These are phyloP conservation scores for Lacerta viridis DNA, from an alignment of 2,797 vertebrate genomes.

Conservation along the genomic window DNA sequence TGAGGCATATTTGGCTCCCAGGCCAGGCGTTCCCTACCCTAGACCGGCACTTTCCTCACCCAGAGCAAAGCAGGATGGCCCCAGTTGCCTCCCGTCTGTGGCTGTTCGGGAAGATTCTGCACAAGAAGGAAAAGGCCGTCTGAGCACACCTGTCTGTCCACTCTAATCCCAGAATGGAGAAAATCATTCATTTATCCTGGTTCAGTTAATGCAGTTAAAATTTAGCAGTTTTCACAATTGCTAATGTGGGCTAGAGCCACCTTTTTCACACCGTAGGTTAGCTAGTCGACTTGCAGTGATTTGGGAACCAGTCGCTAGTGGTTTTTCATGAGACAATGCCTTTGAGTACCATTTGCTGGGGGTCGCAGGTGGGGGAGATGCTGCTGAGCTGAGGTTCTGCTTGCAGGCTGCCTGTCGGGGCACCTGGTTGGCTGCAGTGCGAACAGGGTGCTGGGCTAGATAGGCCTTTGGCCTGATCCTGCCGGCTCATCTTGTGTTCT, in stretches of 20 bases:
- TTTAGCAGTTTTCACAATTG: neutral
- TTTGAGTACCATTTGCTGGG: no score
- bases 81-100: neutral
- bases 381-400: no score
- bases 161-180: neutral
- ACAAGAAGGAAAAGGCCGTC: neutral
- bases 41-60: neutral
- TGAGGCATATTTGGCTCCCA: no score
- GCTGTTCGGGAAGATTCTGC: neutral
- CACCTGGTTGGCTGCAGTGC: no score
- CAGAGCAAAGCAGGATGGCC: neutral
- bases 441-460: no score
- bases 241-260: neutral
- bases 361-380: no score
- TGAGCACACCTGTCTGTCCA: neutral
- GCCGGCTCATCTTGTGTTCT: neutral
- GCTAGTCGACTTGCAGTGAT: no score
- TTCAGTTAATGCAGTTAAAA: no score
- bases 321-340: neutral
- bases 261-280: neutral
- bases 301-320: neutral
- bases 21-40: no score
- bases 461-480: neutral
- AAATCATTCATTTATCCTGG: neutral
- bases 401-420: no score